A percentile compares a stretch with the other conserved stretches of the same genome.
phyloP scores from a whole-genome alignment of 2,888 invertebrate species.

The Hydropsyche betteni region DNA sequence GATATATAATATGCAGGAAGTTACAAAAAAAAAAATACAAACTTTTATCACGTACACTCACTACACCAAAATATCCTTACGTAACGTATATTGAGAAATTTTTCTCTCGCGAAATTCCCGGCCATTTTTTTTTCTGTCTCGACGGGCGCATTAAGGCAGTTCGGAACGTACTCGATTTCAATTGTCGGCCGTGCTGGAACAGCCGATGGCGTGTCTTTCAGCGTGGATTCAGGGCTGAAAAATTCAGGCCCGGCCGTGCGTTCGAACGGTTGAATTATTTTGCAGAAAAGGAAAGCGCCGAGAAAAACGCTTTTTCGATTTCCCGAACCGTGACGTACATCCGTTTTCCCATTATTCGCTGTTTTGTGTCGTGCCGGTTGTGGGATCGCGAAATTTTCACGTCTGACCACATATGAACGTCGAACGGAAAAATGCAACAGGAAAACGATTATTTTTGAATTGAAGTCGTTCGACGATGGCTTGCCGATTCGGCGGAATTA shows the following conservation, averaged over 20 bases:
- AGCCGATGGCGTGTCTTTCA: constrained; percentile 15
- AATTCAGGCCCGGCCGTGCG: constrained; percentile 6
- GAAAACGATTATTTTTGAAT: too few relatives aligned
- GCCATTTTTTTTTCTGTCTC: background rate
- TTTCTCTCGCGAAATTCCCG: background rate
- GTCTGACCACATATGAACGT: background rate
- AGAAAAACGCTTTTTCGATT: constrained; percentile 6
- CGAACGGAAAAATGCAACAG: too few relatives aligned
- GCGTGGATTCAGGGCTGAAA: background rate
- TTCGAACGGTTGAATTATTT: constrained; percentile 1
- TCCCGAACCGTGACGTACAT: constrained; percentile 19
- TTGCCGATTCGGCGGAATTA: too few relatives aligned
- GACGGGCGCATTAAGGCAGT: background rate
- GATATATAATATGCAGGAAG: too few relatives aligned
- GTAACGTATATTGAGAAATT: too few relatives aligned
- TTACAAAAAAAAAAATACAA: too few relatives aligned
- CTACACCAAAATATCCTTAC: too few relatives aligned
- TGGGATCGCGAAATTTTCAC: background rate
- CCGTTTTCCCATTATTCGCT: constrained; percentile 12
- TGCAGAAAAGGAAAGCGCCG: background rate
- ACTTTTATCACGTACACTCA: too few relatives aligned
- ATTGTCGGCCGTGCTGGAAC: background rate
- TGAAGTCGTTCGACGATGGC: too few relatives aligned
- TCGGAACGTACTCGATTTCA: constrained; percentile 9
- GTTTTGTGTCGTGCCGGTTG: background rate